A percentile compares a stretch with the other conserved stretches of the same genome.
phyloP scores from a whole-genome alignment of 2,888 invertebrate species.

The Cactoblastis cactorum region DNA sequence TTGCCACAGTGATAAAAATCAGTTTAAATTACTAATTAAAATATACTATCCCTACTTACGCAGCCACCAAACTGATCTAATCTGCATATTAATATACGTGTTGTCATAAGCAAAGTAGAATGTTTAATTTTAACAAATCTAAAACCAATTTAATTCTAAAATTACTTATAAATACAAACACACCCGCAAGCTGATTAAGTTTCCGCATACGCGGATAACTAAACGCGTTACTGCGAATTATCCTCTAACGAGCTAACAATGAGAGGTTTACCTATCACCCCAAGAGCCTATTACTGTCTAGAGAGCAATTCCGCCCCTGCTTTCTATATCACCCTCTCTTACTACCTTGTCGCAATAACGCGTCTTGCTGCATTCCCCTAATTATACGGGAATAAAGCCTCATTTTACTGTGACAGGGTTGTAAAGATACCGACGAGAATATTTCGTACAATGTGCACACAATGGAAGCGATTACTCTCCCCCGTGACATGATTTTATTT shows the following conservation, averaged over 20 bases:
- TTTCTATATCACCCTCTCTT: conserved; percentile 43
- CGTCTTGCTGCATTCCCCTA: conserved; percentile 16
- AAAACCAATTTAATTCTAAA: not conserved
- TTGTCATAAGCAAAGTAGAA: not conserved
- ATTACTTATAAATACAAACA: conserved; percentile 5
- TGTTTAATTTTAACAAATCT: not conserved
- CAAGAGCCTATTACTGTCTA: conserved; percentile 70
- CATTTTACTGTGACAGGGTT: conserved; percentile 50
- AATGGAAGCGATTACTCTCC: conserved; percentile 74
- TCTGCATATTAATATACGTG: no score
- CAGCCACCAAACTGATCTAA: no score
- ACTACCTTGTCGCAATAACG: conserved; percentile 57
- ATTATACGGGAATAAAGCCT: conserved; percentile 25
- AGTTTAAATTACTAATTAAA: not conserved
- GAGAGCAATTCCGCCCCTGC: conserved; percentile 67
- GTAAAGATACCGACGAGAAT: conserved; percentile 47
- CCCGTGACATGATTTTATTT: conserved; percentile 76
- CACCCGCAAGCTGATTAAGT: conserved; percentile 48
- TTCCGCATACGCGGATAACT: conserved; percentile 49
- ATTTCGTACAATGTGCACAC: conserved; percentile 66
- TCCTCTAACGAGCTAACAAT: conserved; percentile 74
- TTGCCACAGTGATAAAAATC: no score
- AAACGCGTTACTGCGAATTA: conserved; percentile 65
- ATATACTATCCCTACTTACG: no score
- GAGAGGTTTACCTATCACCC: conserved; percentile 70